Conservation (phyloP, 2,888 invertebrate species). For the Adelognathus sp. region DNA sequence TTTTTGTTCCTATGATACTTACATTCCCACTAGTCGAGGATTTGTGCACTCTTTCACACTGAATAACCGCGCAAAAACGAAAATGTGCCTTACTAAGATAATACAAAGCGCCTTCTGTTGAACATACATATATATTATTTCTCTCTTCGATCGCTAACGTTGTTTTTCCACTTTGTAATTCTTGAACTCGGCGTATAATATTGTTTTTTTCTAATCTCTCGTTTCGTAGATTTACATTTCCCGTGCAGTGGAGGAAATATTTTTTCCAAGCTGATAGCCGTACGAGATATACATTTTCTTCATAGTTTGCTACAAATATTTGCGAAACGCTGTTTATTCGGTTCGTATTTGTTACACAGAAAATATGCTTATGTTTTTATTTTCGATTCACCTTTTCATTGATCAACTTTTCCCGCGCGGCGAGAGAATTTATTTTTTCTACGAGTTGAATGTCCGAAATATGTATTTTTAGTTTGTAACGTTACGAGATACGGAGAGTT, state of each 20-base stretch:
- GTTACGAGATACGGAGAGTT: background rate
- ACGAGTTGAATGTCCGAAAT: slow-evolving; percentile 29
- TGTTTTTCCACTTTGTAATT: background rate
- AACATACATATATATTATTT: background rate
- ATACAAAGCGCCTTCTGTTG: background rate
- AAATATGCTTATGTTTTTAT: too few species aligned
- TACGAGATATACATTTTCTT: slow-evolving; percentile 37
- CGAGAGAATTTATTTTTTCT: slow-evolving; percentile 25
- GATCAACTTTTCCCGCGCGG: background rate
- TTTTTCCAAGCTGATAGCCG: slow-evolving; percentile 15
- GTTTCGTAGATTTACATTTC: background rate
- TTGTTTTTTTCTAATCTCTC: background rate
- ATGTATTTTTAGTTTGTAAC: slow-evolving; percentile 10
- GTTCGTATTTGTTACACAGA: too few species aligned
- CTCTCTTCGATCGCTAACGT: slow-evolving; percentile 14
- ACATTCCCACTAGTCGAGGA: slow-evolving; percentile 49
- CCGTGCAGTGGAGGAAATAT: slow-evolving; percentile 9
- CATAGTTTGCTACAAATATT: too few species aligned
- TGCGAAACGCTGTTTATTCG: too few species aligned
- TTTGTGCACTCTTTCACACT: slow-evolving; percentile 8
- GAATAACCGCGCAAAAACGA: slow-evolving; percentile 10
- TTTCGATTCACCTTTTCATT: slow-evolving; percentile 3
- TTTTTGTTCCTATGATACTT: slow-evolving; percentile 27
- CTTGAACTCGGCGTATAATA: background rate
- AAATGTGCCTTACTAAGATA: slow-evolving; percentile 49